A percentile compares a stretch with the other conserved stretches of the same genome.
Conservation (phyloP, 2,797 vertebrate species). For the Sciaenops ocellatus region DNA sequence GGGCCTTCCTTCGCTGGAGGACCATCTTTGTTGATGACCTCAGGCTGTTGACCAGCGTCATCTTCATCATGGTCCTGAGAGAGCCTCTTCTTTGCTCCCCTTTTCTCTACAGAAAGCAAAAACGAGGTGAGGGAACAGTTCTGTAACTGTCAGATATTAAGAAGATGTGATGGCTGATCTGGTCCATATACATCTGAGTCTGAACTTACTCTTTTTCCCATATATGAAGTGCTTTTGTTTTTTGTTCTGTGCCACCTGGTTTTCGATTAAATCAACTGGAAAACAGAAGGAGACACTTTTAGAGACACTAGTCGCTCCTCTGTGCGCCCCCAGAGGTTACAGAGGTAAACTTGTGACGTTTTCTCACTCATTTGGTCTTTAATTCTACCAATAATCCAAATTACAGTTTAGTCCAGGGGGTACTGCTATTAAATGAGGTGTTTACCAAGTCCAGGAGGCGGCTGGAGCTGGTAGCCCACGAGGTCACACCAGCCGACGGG, state of each 20-base stretch:
- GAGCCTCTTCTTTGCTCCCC: constrained; percentile 54
- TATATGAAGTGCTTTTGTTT: constrained; percentile 60
- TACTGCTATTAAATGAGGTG: not conserved
- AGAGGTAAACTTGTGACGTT: not conserved
- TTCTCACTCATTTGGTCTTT: not conserved
- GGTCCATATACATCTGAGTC: not conserved
- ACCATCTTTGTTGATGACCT: not conserved
- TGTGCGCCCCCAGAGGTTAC: too few relatives aligned
- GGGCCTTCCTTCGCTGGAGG: not conserved
- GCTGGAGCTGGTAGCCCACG: constrained; percentile 92
- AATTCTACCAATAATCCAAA: not conserved
- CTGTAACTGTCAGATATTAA: not conserved
- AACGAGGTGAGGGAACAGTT: not conserved
- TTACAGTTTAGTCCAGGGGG: not conserved
- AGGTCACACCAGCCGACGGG: constrained; percentile 97
- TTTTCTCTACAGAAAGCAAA: constrained; percentile 54
- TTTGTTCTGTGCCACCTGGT: constrained; percentile 70
- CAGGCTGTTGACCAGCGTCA: constrained; percentile 1
- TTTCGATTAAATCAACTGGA: constrained; percentile 69
- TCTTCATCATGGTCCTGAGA: constrained; percentile 34
- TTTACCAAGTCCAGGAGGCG: constrained; percentile 90
- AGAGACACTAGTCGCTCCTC: not conserved
- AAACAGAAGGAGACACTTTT: constrained; percentile 48
- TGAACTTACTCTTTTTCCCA: constrained; percentile 83
- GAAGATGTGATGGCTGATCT: not conserved